Base-by-base conservation (phyloP, 2,797 vertebrate species). In the Bradypodion pumilum region DNA sequence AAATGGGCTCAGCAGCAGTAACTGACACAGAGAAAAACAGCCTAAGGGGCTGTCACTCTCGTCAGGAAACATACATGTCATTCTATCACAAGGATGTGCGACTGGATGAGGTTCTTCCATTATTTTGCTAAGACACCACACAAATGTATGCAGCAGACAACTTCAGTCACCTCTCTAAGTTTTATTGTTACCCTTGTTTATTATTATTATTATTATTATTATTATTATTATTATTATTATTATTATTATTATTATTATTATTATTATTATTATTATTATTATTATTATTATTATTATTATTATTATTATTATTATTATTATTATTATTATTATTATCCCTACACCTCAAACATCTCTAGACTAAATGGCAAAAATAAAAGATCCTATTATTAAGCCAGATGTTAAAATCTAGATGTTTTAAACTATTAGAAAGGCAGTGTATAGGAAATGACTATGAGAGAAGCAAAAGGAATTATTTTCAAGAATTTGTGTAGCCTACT, bases 331-430 rank as follows among this genome's bases (percentile, higher is more conserved):
- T 6, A 1, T 13, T n/a, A 32, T 19, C 65, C n/a, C 65, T 60
- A 4, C 1, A 27, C 79, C 42, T 85, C 78, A 9, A 16, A 0
- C 0, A 32, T 35, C 37, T 52, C 44, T 40, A 59, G 0, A 0
- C 7, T 16, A 37, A 46, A 37, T 21, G 16, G 5, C 12, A 56
- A 56, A 56, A 52, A 52, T 52, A 4, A 56, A 56, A 56, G 19
- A 1, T 74, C 32, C 15, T 73, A 6, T 66, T n/a, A 46, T 35
- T 1, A 73, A 40, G 32, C 60, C 27, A 13, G 5, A 16, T 82
- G 87, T 63, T 65, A 73, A 27, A 81, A 35, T 19, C 40, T 42
- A 37, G 16, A 49, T 72, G 60, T 13, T 4, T 76, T 12, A 75
- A 75, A 62, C 52, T 85, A 79, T 84, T 81, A 27, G 81, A 7